Percentiles rank a stretch among this genome's conserved stretches.
phyloP scores from a whole-genome alignment of 2,113 vertebrate species.

The Gambusia affinis region DNA sequence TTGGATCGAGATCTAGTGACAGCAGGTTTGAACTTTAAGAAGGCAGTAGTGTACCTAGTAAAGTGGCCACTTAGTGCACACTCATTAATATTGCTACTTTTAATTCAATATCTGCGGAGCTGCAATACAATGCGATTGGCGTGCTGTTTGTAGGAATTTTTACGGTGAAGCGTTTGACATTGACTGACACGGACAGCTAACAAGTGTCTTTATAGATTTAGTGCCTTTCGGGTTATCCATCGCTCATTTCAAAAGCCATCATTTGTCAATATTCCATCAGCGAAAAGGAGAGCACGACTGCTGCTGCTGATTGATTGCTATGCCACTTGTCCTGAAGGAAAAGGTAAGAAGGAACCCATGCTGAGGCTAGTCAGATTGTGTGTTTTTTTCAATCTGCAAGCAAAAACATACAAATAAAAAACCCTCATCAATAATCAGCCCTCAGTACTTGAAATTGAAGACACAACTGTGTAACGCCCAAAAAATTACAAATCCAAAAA shows the following conservation, averaged over 20 bases:
- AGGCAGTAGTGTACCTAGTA: no score
- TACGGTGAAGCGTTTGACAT: slow-evolving; percentile 39
- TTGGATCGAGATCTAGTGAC: background rate
- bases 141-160: slow-evolving; percentile 28
- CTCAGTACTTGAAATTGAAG: no score
- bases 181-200: slow-evolving; percentile 52
- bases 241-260: slow-evolving; percentile 61
- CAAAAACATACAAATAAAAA: background rate
- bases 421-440: background rate
- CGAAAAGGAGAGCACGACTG: slow-evolving; percentile 42
- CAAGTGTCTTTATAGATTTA: slow-evolving; percentile 62
- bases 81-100: no score
- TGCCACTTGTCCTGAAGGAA: slow-evolving; percentile 34
- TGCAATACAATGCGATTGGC: slow-evolving; percentile 11
- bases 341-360: slow-evolving; percentile 21
- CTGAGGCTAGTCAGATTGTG: slow-evolving; percentile 7
- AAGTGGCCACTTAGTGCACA: no score
- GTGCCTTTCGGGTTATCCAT: slow-evolving; percentile 51
- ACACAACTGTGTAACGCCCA: no score
- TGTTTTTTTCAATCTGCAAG: background rate
- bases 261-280: slow-evolving; percentile 71
- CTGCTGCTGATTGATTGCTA: slow-evolving; percentile 59
- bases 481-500: background rate
- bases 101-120: slow-evolving; percentile 2
- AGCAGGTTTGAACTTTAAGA: no score